Evolutionary conservation across 2,888 invertebrate species (phyloP).

Genomic region (Tenthredo scrophulariae): DNA sequence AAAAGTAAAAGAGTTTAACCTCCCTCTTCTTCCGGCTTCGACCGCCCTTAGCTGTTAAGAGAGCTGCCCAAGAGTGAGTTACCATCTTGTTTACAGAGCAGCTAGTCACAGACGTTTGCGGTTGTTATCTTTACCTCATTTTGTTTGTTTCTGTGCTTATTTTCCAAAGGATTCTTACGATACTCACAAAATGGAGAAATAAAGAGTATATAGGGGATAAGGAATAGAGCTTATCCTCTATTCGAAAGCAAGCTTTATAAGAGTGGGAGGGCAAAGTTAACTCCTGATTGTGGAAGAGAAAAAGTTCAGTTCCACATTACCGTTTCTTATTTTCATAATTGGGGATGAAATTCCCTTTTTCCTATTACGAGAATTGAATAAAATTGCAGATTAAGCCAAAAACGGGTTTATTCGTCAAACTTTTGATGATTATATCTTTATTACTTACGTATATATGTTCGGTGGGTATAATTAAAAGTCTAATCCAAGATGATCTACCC

Average conservation of each 20-base stretch:
- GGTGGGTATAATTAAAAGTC: constrained; percentile 51
- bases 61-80: background rate
- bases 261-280: background rate
- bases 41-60: background rate
- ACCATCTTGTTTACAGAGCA: background rate
- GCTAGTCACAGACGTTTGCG: background rate
- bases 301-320: background rate
- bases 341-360: background rate
- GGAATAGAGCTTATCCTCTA: background rate
- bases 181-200: too few relatives aligned
- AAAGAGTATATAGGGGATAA: background rate
- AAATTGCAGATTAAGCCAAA: background rate
- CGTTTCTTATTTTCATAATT: background rate
- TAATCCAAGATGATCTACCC: constrained; percentile 44
- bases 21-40: constrained; percentile 18
- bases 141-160: background rate
- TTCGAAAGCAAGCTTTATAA: background rate
- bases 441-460: background rate
- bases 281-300: background rate
- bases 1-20: constrained; percentile 18
- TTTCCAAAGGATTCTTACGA: background rate
- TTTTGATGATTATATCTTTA: background rate
- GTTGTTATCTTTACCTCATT: background rate
- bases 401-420: constrained; percentile 9
- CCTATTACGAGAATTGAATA: background rate